Evolutionary conservation across 2,888 invertebrate species (phyloP), one percentile per base, ranked within the genome.

Genomic region (Deilephila elpenor): DNA sequence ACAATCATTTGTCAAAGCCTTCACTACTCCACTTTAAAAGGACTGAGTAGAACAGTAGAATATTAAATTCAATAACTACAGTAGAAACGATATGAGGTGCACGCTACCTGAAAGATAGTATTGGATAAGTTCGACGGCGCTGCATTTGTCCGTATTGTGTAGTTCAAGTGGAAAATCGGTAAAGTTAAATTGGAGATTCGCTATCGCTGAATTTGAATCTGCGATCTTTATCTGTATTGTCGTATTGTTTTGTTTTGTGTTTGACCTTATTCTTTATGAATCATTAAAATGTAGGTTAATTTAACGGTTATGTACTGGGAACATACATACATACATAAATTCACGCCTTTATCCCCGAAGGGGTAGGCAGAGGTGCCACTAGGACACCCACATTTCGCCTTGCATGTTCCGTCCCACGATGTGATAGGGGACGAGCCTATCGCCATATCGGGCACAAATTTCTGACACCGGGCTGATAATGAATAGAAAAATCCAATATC

Each of bases 171-270:
- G 83, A 79, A 82, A 86, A 89, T 86, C 83, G 85, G 79, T 77
- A 82, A 91, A 91, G 86, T 91, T 91, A 90, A 88, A 91, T 91
- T 91, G 89, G 82, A 87, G 89, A 90, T 89, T 34, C 87, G 83
- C 80, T 86, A 87, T 86, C 86, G 76, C 74, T 67, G 78, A 82
- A 84, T 88, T 84, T 83, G 82, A 84, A 87, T 85, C 80, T 76
- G 72, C 77, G 78, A 82, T 81, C 81, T 78, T 72, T 62, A 72
- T 64, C 64, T 64, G 17, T 56, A 62, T 44, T 56, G 44, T 56
- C 32, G 37, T 73, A 29, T 25, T 53, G 37, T 59, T 19, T 20
- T 34, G 37, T 32, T 64, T 37, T 37, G 37, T 11, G 20, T n/a
- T 20, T 20, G 34, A 37, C n/a, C 37, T 8, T n/a, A 37, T 7